These are phyloP conservation scores for Pseudorectes ferrugineus DNA, from an alignment of 2,113 vertebrate genomes.

Conservation along the genomic window DNA sequence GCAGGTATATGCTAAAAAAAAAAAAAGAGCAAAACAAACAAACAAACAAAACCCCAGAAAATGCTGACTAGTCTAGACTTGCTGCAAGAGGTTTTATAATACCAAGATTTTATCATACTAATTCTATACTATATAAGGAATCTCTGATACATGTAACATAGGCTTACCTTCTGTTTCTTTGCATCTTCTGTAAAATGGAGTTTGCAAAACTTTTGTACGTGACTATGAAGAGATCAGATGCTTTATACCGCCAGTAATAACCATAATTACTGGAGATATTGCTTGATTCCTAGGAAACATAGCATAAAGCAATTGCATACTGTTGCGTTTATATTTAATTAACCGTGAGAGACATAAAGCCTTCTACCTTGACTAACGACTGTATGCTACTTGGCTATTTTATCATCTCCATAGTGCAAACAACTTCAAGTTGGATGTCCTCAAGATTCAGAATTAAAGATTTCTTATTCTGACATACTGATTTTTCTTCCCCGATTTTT, in stretches of 20 bases:
- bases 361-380: background rate
- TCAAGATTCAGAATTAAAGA: background rate
- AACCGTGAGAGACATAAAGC: background rate
- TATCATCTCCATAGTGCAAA: background rate
- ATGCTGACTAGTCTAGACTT: background rate
- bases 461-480: background rate
- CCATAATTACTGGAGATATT: background rate
- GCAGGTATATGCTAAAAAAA: background rate
- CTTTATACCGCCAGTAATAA: background rate
- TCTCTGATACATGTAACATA: background rate
- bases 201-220: background rate
- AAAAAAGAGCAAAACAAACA: accelerated
- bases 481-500: accelerated
- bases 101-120: background rate
- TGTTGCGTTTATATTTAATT: background rate
- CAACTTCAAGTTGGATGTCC: background rate
- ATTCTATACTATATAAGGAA: background rate
- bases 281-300: background rate
- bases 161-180: background rate
- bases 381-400: background rate
- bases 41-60: background rate
- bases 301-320: background rate
- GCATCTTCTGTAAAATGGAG: background rate
- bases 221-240: background rate
- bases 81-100: background rate